Conservation (phyloP, 2,888 invertebrate species). For the Drosophila tanythrix region DNA sequence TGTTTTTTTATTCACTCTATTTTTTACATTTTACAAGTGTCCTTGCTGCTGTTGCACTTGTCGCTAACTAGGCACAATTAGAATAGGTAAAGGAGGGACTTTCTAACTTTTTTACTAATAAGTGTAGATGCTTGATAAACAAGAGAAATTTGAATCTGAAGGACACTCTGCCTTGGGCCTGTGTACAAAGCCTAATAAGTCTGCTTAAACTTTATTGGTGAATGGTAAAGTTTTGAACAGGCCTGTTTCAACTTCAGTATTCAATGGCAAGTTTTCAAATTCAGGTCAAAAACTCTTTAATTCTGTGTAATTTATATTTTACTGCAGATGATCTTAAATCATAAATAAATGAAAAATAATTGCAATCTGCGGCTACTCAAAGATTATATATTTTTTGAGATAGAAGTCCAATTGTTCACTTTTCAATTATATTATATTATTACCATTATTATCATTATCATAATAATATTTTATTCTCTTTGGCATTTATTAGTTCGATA, state of each 20-base stretch:
- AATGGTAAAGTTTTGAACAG: background rate
- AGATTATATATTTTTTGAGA: background rate
- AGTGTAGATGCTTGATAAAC: background rate
- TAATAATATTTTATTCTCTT: background rate
- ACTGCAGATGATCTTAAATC: background rate
- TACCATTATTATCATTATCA: background rate
- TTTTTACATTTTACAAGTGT: slow-evolving; percentile 19
- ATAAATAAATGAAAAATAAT: background rate
- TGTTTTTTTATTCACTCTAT: slow-evolving; percentile 29
- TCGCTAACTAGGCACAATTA: slow-evolving; percentile 54
- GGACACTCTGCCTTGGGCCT: background rate
- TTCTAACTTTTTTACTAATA: background rate
- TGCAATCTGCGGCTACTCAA: background rate
- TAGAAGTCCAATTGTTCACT: background rate
- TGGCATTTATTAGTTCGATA: background rate
- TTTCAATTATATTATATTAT: background rate
- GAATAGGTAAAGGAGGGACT: slow-evolving; percentile 37
- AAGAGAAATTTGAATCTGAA: background rate
- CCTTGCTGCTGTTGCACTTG: slow-evolving; percentile 7
- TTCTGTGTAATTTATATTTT: background rate
- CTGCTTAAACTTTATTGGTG: background rate
- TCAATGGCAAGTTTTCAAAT: background rate
- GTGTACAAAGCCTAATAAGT: background rate
- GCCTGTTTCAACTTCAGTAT: background rate
- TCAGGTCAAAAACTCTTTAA: background rate